Percentiles rank a stretch among this genome's conserved stretches.
These are phyloP conservation scores for Mormyrus iriodes DNA, from an alignment of 2,113 vertebrate genomes.

Conservation along the genomic window DNA sequence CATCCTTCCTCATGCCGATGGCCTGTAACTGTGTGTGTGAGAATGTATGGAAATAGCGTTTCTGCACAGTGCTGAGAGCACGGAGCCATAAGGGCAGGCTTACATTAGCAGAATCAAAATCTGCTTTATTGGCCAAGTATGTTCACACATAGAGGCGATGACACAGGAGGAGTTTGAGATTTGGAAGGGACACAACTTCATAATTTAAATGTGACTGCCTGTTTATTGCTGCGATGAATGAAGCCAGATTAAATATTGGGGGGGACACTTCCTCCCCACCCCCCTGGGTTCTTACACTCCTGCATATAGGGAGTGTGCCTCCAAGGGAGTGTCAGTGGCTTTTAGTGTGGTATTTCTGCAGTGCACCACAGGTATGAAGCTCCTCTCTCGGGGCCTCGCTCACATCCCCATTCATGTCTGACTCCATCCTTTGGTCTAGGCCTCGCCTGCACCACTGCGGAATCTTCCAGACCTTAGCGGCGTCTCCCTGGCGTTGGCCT, in stretches of 20 bases:
- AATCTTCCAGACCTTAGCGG: constrained; percentile 2
- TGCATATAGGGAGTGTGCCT: neutral
- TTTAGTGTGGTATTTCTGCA: neutral
- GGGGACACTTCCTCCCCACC: neutral
- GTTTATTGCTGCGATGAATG: neutral
- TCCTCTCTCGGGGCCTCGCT: neutral
- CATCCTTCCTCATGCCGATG: constrained; percentile 46
- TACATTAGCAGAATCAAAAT: neutral
- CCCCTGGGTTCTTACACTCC: neutral
- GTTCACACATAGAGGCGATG: neutral
- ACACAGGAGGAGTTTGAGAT: neutral
- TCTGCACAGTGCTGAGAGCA: neutral
- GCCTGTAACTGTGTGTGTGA: constrained; percentile 13
- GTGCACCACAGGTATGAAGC: neutral
- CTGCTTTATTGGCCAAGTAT: neutral
- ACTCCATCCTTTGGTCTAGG: neutral
- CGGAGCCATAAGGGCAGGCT: neutral
- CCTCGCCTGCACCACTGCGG: too few species aligned
- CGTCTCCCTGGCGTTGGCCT: neutral
- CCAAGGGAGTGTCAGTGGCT: neutral
- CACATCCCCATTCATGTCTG: neutral
- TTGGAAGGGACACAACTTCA: neutral
- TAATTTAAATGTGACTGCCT: neutral
- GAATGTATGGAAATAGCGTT: neutral
- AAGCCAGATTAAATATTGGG: neutral